These are phyloP conservation scores for Pachyramphus minor DNA, from an alignment of 2,113 vertebrate genomes.

Conservation along the genomic window DNA sequence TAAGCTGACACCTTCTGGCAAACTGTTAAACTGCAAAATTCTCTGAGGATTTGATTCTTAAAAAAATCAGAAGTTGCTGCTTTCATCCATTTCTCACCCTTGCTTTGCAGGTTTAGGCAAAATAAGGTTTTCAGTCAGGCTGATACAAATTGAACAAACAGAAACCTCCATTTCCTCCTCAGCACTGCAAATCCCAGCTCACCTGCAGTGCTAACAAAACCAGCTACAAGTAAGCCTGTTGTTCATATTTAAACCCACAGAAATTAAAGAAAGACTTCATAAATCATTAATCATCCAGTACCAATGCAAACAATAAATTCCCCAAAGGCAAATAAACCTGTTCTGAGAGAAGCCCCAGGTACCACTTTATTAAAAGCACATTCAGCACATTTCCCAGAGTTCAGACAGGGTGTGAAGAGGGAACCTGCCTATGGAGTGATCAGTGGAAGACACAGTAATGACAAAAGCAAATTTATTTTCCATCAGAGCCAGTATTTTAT, in stretches of 20 bases:
- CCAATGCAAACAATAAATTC: not conserved
- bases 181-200: not conserved
- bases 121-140: not conserved
- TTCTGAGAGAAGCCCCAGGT: not conserved
- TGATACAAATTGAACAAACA: not conserved
- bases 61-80: not conserved
- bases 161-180: not conserved
- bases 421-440: not conserved
- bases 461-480: not conserved
- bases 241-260: not conserved
- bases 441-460: not conserved
- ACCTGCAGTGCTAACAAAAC: not conserved
- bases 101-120: not conserved
- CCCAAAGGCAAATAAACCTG: not conserved
- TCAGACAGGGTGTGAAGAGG: not conserved
- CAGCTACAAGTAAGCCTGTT: not conserved
- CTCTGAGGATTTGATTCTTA: not conserved
- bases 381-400: not conserved
- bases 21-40: constrained; percentile 17
- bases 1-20: constrained; percentile 52
- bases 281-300: not conserved
- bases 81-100: not conserved
- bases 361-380: not conserved
- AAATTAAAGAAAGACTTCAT: not conserved
- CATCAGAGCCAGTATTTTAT: not conserved